Conservation (phyloP, 2,113 vertebrate species). For the Lonchura striata region DNA sequence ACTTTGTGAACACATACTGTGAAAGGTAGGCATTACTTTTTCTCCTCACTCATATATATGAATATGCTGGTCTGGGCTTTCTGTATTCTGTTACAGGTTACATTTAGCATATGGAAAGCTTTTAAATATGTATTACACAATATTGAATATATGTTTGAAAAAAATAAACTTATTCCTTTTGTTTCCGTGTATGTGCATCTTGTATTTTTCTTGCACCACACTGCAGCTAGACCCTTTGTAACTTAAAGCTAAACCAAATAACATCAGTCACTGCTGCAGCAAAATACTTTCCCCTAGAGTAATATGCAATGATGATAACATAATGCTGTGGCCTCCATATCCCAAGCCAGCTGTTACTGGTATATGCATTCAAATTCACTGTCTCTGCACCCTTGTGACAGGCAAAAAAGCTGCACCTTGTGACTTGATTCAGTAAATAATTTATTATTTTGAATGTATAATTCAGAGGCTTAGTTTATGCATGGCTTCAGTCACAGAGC, state of each 20-base stretch:
- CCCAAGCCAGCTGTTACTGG: slow-evolving; percentile 57
- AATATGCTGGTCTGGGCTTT: neutral
- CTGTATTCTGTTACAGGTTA: neutral
- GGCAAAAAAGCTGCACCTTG: neutral
- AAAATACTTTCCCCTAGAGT: slow-evolving; percentile 2
- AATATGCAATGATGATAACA: slow-evolving; percentile 15
- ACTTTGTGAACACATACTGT: neutral
- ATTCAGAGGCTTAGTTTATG: neutral
- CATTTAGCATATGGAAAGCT: neutral
- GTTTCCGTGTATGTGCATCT: neutral
- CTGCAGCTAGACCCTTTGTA: neutral
- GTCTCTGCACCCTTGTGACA: neutral
- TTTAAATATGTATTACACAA: neutral
- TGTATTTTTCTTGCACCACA: neutral
- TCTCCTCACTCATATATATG: neutral
- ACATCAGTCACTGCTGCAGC: slow-evolving; percentile 17
- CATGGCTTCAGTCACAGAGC: slow-evolving; percentile 9
- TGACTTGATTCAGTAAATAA: slow-evolving; percentile 44
- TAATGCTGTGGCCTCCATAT: slow-evolving; percentile 46
- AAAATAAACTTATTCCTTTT: neutral
- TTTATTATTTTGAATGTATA: slow-evolving; percentile 52
- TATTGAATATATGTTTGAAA: neutral
- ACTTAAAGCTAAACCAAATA: neutral
- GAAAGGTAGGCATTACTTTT: neutral
- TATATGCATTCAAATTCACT: slow-evolving; percentile 17